phyloP scores from a whole-genome alignment of 2,797 vertebrate genomes.

The Anniella stebbinsi region DNA sequence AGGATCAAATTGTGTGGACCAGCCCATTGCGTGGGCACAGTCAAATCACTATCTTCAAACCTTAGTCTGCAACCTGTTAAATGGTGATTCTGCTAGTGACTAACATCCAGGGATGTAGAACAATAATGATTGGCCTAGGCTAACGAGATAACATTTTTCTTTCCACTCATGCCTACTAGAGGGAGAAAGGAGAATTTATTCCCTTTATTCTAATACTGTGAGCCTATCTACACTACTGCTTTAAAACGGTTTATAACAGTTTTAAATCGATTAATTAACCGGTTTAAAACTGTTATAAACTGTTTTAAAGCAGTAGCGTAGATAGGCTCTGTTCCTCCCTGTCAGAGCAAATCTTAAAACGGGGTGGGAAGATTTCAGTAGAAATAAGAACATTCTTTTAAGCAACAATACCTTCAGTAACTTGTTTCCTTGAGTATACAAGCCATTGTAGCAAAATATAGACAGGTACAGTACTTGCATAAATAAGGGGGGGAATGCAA shows the following conservation, averaged over 20 bases:
- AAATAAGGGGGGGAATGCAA: background rate
- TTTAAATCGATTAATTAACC: too few species aligned
- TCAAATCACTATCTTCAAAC: background rate
- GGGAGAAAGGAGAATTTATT: background rate
- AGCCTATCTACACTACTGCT: too few species aligned
- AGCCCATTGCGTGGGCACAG: too few species aligned
- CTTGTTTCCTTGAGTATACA: background rate
- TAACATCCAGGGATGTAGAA: background rate
- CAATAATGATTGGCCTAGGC: background rate
- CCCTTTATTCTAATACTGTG: background rate
- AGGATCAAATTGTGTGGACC: background rate
- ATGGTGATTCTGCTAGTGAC: background rate
- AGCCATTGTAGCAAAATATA: background rate
- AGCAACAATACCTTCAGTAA: background rate
- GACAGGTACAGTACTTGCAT: slow-evolving; percentile 3
- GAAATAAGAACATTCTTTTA: slow-evolving; percentile 10
- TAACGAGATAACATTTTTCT: too few species aligned
- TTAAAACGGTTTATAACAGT: too few species aligned
- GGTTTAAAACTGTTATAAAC: too few species aligned
- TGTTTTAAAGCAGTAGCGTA: too few species aligned
- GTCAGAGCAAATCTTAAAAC: background rate
- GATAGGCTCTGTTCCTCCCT: background rate
- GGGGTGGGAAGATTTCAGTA: background rate
- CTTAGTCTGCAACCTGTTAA: background rate
- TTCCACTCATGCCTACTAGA: background rate